Conservation (phyloP, 2,888 invertebrate genomes). For the Dynastes tityus region DNA sequence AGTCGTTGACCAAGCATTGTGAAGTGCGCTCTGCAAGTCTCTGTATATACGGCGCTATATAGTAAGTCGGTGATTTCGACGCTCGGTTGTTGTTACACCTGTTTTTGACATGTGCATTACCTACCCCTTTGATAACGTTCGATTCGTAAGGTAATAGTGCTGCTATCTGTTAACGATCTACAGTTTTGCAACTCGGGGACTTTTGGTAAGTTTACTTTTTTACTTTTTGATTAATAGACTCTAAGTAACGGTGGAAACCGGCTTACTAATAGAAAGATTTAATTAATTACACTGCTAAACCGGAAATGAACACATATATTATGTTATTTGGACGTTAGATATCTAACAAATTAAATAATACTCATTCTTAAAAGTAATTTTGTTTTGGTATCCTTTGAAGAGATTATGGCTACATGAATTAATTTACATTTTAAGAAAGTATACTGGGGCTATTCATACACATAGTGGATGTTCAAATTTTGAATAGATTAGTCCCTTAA, state of each 20-base stretch:
- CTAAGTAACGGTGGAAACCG: no score
- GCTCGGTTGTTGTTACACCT: constrained; percentile 50
- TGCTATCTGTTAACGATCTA: neutral
- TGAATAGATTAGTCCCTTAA: no score
- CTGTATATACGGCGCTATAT: neutral
- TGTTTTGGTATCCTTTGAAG: no score
- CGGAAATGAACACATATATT: neutral
- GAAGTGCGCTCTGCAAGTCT: constrained; percentile 54
- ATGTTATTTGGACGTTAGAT: neutral
- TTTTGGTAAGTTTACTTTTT: constrained; percentile 16
- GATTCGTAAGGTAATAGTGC: constrained; percentile 31
- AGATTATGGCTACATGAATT: no score
- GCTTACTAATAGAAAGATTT: no score
- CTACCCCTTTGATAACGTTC: constrained; percentile 25
- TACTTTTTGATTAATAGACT: neutral
- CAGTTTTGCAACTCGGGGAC: neutral
- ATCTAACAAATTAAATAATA: neutral
- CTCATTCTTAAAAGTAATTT: no score
- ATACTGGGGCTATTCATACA: no score
- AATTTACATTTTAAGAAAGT: no score
- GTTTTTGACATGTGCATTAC: constrained; percentile 57
- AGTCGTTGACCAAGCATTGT: constrained; percentile 61
- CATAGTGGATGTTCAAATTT: no score
- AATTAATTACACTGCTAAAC: no score
- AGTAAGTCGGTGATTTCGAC: constrained; percentile 51